Base-by-base conservation (phyloP, 2,888 invertebrate species). In the Drosophila maculinotata region DNA sequence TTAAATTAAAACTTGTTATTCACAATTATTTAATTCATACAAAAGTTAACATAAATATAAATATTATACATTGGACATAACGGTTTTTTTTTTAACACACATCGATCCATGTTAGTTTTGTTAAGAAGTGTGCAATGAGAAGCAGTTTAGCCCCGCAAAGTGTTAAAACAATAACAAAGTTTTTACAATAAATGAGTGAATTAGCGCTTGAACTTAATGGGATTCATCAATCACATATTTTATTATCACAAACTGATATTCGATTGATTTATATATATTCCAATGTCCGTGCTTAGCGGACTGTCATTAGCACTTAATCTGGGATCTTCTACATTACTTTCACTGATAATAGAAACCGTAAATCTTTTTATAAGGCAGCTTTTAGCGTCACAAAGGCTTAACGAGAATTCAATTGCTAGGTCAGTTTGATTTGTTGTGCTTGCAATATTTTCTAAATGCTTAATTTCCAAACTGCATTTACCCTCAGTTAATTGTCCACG, bases 291-390 rank as follows among this genome's bases (percentile, higher is more conserved):
- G 8, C 15, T 49, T 1, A 57, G 31, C 14, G 25, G 14, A 14
- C 51, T 52, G 3, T 52, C 45, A 14, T 28, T 23, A n/a, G 10
- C 4, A 51, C 14, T 30, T 17, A 1, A 17, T 8, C n/a, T 23
- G 3, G 8, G 3, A 20, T 28, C 51, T 6, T 33, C 41, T 1
- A 7, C 35, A 33, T 8, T 12, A 20, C 41, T 59, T 48, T 74
- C 71, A 23, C 52, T 72, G 7, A 53, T 56, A 14, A 89, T 45
- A 20, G 70, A 42, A 17, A 89, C 41, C 0, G 77, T 56, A 65
- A 89, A 87, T 20, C 79, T 69, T 52, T 87, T 90, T 33, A 85
- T 70, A 45, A 88, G 79, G 63, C 89, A 89, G 62, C 77, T 84
- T 30, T 77, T 86, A 3, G 66, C 64, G 51, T 88, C 83, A 39